phyloP scores from a whole-genome alignment of 2,113 vertebrate genomes.

The Sapayoa aenigma region DNA sequence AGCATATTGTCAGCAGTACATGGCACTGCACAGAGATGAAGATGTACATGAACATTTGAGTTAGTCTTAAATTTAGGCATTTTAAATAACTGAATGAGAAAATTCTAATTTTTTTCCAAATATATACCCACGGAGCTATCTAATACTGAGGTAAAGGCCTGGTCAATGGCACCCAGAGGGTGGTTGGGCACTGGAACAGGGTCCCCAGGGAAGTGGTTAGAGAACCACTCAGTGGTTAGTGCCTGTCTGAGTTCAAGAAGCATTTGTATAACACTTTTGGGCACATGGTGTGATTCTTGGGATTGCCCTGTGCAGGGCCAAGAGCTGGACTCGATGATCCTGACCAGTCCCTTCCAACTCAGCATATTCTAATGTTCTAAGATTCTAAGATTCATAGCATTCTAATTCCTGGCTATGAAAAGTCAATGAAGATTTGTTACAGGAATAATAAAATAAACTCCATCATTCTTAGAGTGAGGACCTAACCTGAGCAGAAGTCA shows the following conservation, averaged over 20 bases:
- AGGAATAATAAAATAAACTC: not conserved
- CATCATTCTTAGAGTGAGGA: not conserved
- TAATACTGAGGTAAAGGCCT: not conserved
- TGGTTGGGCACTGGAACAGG: not conserved
- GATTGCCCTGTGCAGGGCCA: too few species aligned
- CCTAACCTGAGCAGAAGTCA: not conserved
- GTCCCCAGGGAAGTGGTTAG: not conserved
- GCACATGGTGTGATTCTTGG: too few species aligned
- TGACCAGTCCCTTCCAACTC: not conserved
- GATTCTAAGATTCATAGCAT: too few species aligned
- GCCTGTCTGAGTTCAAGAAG: not conserved
- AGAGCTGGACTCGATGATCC: not conserved
- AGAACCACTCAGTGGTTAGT: too few species aligned
- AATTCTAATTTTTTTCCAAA: not conserved
- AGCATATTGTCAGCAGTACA: not conserved
- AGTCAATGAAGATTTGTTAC: not conserved
- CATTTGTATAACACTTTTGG: not conserved
- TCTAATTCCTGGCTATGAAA: not conserved
- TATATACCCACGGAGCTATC: not conserved
- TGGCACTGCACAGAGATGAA: not conserved
- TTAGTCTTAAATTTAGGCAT: not conserved
- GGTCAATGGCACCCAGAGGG: rapidly evolving
- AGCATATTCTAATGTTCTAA: not conserved
- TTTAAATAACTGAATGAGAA: not conserved
- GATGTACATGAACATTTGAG: not conserved